A percentile compares a stretch with the other conserved stretches of the same genome.
Evolutionary conservation across 2,888 invertebrate species (phyloP).

Genomic region (Drosophila nr. medialis): DNA sequence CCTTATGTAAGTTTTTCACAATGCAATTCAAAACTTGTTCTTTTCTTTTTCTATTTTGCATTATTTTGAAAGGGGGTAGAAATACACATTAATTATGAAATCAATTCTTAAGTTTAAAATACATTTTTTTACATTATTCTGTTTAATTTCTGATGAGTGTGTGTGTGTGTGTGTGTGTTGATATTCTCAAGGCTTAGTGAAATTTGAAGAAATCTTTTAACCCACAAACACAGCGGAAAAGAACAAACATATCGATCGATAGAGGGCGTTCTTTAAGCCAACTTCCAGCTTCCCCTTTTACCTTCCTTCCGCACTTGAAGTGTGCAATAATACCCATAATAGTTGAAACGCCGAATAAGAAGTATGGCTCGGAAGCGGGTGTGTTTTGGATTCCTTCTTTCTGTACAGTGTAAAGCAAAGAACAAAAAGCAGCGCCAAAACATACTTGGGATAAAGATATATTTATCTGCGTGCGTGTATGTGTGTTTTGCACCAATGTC

Average conservation of each 20-base stretch:
- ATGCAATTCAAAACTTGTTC: neutral
- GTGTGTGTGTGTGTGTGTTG: neutral
- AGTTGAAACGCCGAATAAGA: slow-evolving; percentile 17
- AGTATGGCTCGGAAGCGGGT: neutral
- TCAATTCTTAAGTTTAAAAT: neutral
- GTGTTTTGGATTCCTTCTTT: neutral
- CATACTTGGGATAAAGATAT: slow-evolving; percentile 20
- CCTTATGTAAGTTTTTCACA: slow-evolving; percentile 16
- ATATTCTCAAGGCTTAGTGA: slow-evolving; percentile 1
- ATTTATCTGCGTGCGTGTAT: neutral
- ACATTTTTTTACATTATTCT: neutral
- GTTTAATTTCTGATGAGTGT: neutral
- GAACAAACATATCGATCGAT: slow-evolving; percentile 4
- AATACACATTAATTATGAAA: neutral
- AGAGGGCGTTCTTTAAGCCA: slow-evolving; percentile 28
- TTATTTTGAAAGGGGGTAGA: neutral
- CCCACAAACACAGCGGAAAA: neutral
- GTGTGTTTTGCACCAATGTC: slow-evolving; percentile 1
- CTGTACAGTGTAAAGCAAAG: slow-evolving; percentile 26
- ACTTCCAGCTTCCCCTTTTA: slow-evolving; percentile 46
- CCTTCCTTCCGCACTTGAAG: slow-evolving; percentile 55
- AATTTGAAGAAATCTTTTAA: neutral
- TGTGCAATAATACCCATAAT: slow-evolving; percentile 53
- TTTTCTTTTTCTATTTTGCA: neutral
- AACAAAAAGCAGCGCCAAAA: slow-evolving; percentile 54